phyloP scores from a whole-genome alignment of 2,797 vertebrate genomes.

The Cryptoprocta ferox region DNA sequence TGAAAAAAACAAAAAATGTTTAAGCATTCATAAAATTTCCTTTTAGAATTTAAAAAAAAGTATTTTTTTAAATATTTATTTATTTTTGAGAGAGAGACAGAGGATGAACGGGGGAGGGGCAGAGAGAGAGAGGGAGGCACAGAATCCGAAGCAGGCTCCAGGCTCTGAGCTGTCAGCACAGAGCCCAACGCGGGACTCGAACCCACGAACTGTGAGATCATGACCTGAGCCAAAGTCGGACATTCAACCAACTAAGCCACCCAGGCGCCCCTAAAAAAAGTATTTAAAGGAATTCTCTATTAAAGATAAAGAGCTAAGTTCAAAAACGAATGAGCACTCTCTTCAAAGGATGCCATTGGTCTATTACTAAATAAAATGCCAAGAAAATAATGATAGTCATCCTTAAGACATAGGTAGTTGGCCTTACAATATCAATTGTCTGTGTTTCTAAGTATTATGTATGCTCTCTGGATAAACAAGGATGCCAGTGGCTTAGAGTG shows the following conservation, averaged over 20 bases:
- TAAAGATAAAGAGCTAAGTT: neutral
- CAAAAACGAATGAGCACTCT: neutral
- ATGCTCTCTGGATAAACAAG: neutral
- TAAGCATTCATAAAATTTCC: neutral
- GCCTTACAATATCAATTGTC: neutral
- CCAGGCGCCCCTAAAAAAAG: no score
- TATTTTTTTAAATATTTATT: no score
- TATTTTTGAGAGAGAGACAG: no score
- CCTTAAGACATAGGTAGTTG: neutral
- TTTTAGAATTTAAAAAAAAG: neutral
- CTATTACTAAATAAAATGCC: slow-evolving; percentile 25
- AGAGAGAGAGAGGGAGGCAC: no score
- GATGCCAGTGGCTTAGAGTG: neutral
- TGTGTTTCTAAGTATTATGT: neutral
- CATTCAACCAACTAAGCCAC: no score
- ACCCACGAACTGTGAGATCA: no score
- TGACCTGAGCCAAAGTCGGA: no score
- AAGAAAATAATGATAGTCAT: neutral
- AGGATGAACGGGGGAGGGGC: no score
- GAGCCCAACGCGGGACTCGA: no score
- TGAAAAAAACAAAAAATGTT: neutral
- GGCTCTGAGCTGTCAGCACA: no score
- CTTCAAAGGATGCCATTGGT: neutral
- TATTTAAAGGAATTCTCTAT: slow-evolving; percentile 37
- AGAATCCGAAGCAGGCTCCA: no score